These are phyloP conservation scores for Daubentonia madagascariensis DNA, from an alignment of 2,113 vertebrate species.

Conservation along the genomic window DNA sequence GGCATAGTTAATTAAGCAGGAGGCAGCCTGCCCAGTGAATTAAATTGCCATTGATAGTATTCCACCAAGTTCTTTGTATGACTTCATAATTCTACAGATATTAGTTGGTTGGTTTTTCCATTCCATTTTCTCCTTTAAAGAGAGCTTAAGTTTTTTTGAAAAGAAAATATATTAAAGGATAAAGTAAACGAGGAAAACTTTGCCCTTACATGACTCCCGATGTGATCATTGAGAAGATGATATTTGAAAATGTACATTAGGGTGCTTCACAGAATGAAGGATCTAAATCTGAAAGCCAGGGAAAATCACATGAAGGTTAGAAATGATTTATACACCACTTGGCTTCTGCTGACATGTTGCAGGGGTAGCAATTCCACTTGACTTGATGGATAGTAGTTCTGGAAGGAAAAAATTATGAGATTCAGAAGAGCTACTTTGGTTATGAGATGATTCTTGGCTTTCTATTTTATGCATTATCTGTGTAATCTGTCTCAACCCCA, in stretches of 20 bases:
- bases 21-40: slow-evolving; percentile 61
- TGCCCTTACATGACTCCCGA: neutral
- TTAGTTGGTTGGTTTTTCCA: neutral
- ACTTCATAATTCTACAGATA: slow-evolving; percentile 30
- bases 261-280: neutral
- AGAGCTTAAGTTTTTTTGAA: neutral
- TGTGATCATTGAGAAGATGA: neutral
- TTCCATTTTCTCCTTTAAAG: neutral
- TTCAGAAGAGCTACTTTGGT: neutral
- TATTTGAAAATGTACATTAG: neutral
- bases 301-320: neutral
- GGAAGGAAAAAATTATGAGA: neutral
- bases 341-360: neutral
- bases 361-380: neutral
- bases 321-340: neutral
- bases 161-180: neutral
- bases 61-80: slow-evolving; percentile 45
- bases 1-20: slow-evolving; percentile 70
- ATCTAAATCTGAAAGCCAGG: neutral
- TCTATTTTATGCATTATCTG: neutral
- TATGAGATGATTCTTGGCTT: neutral
- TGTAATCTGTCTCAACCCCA: neutral
- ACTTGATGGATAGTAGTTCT: neutral
- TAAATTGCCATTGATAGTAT: slow-evolving; percentile 57
- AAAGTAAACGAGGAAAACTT: neutral